Percentiles rank a stretch among this genome's conserved stretches.
These are phyloP conservation scores for Schizopygopsis pylzovi DNA, from an alignment of 2,797 vertebrate genomes.

Conservation along the genomic window DNA sequence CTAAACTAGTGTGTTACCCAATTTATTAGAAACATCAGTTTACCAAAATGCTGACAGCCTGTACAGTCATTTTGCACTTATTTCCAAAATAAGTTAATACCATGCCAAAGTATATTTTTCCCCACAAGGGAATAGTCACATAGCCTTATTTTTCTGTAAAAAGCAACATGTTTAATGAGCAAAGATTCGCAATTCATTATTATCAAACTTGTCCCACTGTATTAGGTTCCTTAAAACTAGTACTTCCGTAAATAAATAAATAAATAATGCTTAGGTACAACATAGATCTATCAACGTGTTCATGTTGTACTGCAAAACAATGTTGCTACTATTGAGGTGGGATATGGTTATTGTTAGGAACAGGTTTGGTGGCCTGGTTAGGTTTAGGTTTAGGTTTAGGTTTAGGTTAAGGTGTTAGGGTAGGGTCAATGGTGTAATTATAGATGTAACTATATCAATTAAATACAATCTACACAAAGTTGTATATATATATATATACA, in stretches of 20 bases:
- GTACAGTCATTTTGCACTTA: too few relatives aligned
- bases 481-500: neutral
- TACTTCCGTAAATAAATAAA: too few relatives aligned
- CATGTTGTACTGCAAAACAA: neutral
- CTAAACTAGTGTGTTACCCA: too few relatives aligned
- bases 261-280: too few relatives aligned
- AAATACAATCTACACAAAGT: neutral
- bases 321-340: neutral
- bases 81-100: neutral
- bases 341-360: neutral
- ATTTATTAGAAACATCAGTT: neutral
- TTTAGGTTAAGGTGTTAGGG: neutral
- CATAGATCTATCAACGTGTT: neutral
- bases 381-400: neutral
- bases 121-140: neutral
- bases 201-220: constrained; percentile 27
- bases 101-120: neutral
- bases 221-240: neutral
- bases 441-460: neutral
- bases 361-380: neutral
- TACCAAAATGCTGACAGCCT: too few relatives aligned
- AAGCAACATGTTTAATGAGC: neutral
- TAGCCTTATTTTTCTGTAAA: neutral
- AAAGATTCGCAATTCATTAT: neutral
- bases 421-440: neutral